A percentile compares a stretch with the other conserved stretches of the same genome.
These are phyloP conservation scores for Numenius arquata DNA, from an alignment of 2,113 vertebrate genomes.

Conservation along the genomic window DNA sequence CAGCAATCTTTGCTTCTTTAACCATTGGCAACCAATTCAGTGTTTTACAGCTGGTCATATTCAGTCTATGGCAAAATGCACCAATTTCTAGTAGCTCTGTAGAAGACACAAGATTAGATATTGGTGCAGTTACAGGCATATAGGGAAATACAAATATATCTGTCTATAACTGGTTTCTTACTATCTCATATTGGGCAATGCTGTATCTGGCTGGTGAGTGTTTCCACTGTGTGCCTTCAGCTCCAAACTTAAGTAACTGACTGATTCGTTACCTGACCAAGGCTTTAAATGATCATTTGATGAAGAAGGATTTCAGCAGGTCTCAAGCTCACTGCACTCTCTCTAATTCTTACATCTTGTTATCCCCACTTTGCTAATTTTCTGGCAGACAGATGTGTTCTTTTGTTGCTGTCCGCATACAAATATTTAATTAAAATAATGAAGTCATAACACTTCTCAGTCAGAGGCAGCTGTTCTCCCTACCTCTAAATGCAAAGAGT, in stretches of 20 bases:
- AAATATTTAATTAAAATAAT: constrained; percentile 19
- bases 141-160: background rate
- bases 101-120: background rate
- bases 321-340: background rate
- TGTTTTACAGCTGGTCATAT: background rate
- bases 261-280: background rate
- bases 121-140: background rate
- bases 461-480: background rate
- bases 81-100: background rate
- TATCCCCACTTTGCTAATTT: background rate
- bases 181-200: background rate
- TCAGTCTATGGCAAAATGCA: background rate
- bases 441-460: background rate
- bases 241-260: background rate
- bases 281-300: background rate
- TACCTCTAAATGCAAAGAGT: background rate
- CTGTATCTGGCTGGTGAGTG: background rate
- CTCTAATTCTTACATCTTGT: background rate
- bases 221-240: background rate
- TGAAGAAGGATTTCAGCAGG: background rate
- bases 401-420: background rate
- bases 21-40: background rate
- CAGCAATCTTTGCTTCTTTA: background rate
- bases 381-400: constrained; percentile 9
- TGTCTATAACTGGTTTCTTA: background rate